Conservation (phyloP, 1,140 invertebrate species). For the Holotrichia oblita region DNA sequence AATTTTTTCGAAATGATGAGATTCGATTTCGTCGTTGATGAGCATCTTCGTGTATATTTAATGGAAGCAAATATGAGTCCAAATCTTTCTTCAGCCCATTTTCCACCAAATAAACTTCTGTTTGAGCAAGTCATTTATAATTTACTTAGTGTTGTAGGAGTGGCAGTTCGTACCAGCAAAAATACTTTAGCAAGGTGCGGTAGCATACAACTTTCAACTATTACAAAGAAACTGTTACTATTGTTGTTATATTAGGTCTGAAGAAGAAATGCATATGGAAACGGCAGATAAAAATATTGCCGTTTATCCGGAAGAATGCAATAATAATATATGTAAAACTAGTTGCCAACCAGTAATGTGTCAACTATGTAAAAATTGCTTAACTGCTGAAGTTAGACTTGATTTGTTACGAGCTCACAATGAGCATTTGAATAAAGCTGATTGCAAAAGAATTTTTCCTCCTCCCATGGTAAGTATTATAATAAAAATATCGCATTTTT, state of each 20-base stretch:
- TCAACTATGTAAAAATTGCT: constrained; percentile 80
- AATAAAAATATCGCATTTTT: constrained; percentile 5
- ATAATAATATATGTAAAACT: constrained; percentile 66
- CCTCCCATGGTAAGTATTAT: constrained; percentile 70
- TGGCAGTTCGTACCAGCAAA: constrained; percentile 65
- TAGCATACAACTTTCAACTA: neutral
- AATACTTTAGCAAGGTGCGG: neutral
- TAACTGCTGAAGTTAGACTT: constrained; percentile 68
- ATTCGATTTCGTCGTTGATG: constrained; percentile 93
- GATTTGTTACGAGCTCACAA: constrained; percentile 75
- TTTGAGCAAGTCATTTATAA: constrained; percentile 95
- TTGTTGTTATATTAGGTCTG: constrained; percentile 52
- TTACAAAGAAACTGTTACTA: neutral
- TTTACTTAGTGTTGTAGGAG: constrained; percentile 82
- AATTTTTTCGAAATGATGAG: constrained; percentile 96
- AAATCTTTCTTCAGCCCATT: constrained; percentile 94
- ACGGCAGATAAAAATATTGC: constrained; percentile 83
- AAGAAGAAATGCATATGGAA: constrained; percentile 71
- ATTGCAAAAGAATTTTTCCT: constrained; percentile 84
- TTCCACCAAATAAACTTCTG: constrained; percentile 83
- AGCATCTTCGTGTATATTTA: constrained; percentile 85
- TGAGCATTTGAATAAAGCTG: constrained; percentile 82
- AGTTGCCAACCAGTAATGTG: constrained; percentile 77
- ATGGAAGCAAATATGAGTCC: constrained; percentile 99
- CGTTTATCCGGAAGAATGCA: constrained; percentile 78